Evolutionary conservation across 2,888 invertebrate genomes (phyloP).

Genomic region (Cylindroiulus punctatus): DNA sequence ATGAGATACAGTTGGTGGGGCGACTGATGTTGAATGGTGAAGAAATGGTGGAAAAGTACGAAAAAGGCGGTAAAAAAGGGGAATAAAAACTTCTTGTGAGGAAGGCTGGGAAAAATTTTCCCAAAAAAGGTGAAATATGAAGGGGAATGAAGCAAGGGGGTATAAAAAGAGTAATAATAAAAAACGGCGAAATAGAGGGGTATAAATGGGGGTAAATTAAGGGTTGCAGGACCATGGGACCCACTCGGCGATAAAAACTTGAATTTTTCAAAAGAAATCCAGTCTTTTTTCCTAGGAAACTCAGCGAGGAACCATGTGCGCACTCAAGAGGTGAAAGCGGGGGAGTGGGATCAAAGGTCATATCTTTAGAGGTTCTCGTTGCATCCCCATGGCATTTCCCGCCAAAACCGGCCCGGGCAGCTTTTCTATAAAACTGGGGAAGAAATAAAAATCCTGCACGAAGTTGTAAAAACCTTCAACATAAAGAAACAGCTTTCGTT

Average conservation of each 20-base stretch:
- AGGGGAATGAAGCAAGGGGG: background rate
- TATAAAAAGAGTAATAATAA: background rate
- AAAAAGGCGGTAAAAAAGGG: background rate
- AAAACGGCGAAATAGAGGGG: background rate
- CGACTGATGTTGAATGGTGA: too few relatives aligned
- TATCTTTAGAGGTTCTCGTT: background rate
- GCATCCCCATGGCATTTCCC: background rate
- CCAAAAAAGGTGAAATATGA: background rate
- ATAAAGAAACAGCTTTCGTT: conserved; percentile 31
- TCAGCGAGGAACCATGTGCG: background rate
- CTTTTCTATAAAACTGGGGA: background rate
- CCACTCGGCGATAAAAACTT: background rate
- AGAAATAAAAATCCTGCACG: background rate
- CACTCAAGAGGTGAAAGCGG: background rate
- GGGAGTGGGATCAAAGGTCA: background rate
- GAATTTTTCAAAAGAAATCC: background rate
- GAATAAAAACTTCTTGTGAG: background rate
- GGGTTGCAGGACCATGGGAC: background rate
- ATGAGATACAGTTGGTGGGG: too few relatives aligned
- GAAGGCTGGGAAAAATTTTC: background rate
- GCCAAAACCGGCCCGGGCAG: background rate
- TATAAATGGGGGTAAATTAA: background rate
- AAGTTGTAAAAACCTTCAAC: conserved; percentile 2
- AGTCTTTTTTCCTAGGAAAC: background rate
- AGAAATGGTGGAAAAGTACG: background rate